Conservation (phyloP, 2,113 vertebrate species). For the Colinus virginianus region DNA sequence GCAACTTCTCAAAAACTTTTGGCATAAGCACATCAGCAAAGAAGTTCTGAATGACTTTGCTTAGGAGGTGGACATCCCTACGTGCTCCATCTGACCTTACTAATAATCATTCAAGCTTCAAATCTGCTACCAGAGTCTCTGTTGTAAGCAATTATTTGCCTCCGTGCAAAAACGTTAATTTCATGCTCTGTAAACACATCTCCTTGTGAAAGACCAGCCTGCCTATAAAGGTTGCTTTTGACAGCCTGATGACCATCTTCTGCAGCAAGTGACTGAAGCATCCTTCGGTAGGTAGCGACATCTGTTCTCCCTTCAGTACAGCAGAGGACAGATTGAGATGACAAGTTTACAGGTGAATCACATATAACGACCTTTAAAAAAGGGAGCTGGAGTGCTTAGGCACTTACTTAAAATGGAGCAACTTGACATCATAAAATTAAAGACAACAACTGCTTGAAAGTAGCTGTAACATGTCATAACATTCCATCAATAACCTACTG, state of each 20-base stretch:
- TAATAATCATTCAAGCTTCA: slow-evolving; percentile 69
- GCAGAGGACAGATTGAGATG: neutral
- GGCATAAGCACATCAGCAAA: neutral
- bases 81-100: slow-evolving; percentile 68
- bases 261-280: slow-evolving; percentile 24
- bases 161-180: slow-evolving; percentile 80
- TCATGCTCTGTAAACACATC: slow-evolving; percentile 83
- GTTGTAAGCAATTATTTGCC: slow-evolving; percentile 76
- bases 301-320: neutral
- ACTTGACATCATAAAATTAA: neutral
- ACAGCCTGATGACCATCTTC: slow-evolving; percentile 69
- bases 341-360: neutral
- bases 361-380: neutral
- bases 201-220: slow-evolving; percentile 72
- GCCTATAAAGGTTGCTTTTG: slow-evolving; percentile 69
- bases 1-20: neutral
- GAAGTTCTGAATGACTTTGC: slow-evolving; percentile 32
- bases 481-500: slow-evolving; percentile 4
- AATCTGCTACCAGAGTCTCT: slow-evolving; percentile 60
- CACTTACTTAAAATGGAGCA: neutral
- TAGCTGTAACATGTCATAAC: neutral
- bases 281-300: neutral
- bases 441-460: slow-evolving; percentile 24
- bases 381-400: neutral
- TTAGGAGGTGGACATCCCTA: slow-evolving; percentile 38